A percentile compares a stretch with the other conserved stretches of the same genome.
phyloP scores from a whole-genome alignment of 2,888 invertebrate genomes.

The Tridacna gigas region DNA sequence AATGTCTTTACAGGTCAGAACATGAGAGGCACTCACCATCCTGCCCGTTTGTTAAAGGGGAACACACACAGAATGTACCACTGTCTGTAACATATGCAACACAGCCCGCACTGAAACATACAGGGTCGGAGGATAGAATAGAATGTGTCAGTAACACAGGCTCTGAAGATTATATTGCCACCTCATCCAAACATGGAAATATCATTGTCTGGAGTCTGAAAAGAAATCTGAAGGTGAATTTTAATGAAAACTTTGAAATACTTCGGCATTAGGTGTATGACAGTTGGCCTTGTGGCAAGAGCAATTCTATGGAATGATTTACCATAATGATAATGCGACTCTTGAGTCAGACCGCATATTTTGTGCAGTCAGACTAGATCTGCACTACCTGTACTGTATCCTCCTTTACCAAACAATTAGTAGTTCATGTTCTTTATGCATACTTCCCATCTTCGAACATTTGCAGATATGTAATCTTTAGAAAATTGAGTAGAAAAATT shows the following conservation, averaged over 20 bases:
- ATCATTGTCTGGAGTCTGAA: conserved; percentile 94
- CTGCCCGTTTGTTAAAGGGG: conserved; percentile 97
- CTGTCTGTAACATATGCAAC: conserved; percentile 94
- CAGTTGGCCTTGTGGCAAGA: too few species aligned
- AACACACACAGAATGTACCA: conserved; percentile 97
- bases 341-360: too few species aligned
- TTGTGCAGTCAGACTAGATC: too few species aligned
- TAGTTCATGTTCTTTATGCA: too few species aligned
- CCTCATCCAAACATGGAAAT: conserved; percentile 86
- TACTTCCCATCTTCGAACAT: too few species aligned
- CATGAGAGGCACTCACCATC: conserved; percentile 97
- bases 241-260: background rate
- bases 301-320: too few species aligned
- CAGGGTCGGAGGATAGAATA: conserved; percentile 78
- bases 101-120: conserved; percentile 89
- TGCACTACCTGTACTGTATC: too few species aligned
- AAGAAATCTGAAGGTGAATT: conserved; percentile 89
- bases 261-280: too few species aligned
- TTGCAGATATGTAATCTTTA: too few species aligned
- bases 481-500: too few species aligned
- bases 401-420: too few species aligned
- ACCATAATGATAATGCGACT: too few species aligned
- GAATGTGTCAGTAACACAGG: conserved; percentile 85
- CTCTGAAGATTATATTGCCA: conserved; percentile 86
- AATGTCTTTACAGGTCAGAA: conserved; percentile 88